Conservation (phyloP, 1,140 invertebrate species). For the Chionoecetes opilio region DNA sequence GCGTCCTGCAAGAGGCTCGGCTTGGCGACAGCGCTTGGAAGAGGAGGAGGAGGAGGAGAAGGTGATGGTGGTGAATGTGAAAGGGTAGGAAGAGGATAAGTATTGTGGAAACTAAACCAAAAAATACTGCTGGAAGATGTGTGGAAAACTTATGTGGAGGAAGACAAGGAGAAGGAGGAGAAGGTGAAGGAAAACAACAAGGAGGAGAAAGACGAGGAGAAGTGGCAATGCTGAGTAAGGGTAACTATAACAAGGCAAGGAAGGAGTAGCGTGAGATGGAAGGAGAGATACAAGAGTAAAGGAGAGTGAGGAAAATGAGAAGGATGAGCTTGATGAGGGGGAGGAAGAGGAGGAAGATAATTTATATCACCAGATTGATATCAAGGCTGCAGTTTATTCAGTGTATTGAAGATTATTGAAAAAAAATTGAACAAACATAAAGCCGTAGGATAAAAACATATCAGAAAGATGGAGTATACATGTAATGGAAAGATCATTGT, state of each 20-base stretch:
- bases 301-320: neutral
- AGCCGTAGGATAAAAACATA: too few relatives aligned
- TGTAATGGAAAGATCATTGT: too few relatives aligned
- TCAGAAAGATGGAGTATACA: too few relatives aligned
- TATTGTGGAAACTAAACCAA: neutral
- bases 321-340: neutral
- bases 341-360: neutral
- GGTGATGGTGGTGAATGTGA: neutral
- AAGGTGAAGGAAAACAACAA: neutral
- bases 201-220: neutral
- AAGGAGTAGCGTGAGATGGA: neutral
- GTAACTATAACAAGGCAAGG: too few relatives aligned
- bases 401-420: too few relatives aligned
- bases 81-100: neutral
- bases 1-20: neutral
- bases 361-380: too few relatives aligned
- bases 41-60: neutral
- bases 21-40: neutral
- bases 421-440: too few relatives aligned
- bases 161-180: neutral
- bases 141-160: too few relatives aligned
- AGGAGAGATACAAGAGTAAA: neutral
- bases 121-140: too few relatives aligned
- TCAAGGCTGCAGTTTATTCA: too few relatives aligned
- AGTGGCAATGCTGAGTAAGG: neutral